A percentile compares a stretch with the other conserved stretches of the same genome.
These are phyloP conservation scores for Mugil cephalus DNA, from an alignment of 2,113 vertebrate species.

Conservation along the genomic window DNA sequence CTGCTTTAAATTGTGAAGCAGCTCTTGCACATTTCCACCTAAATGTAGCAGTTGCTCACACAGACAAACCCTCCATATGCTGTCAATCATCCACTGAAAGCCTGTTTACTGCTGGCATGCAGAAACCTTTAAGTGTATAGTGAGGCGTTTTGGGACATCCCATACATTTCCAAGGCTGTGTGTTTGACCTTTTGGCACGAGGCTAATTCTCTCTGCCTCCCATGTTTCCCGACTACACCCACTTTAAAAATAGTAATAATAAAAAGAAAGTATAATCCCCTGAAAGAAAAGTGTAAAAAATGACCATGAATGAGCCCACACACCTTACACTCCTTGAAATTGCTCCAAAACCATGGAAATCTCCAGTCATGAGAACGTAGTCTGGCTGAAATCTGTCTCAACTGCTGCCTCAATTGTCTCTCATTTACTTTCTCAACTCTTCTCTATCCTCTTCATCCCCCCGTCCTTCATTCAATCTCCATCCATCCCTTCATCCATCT, in stretches of 20 bases:
- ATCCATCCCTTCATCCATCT: conserved; percentile 40
- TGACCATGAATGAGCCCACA: conserved; percentile 2
- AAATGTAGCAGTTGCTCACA: no score
- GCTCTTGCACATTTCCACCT: no score
- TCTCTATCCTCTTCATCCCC: conserved; percentile 39
- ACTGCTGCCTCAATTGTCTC: conserved; percentile 14
- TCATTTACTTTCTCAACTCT: conserved; percentile 39
- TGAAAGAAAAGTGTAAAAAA: conserved; percentile 20
- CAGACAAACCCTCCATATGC: no score
- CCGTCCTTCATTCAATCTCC: conserved; percentile 18
- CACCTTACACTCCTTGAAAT: conserved; percentile 20
- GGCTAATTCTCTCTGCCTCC: not conserved
- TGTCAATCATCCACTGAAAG: no score
- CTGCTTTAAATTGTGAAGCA: no score
- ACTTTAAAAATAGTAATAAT: no score
- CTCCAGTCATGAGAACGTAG: conserved; percentile 33
- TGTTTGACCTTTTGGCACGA: conserved; percentile 26
- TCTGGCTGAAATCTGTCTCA: conserved; percentile 16
- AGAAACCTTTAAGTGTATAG: not conserved
- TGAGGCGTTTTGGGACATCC: conserved; percentile 13
- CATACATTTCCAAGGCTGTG: conserved; percentile 24
- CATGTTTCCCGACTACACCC: conserved; percentile 20
- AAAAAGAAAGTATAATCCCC: conserved; percentile 20
- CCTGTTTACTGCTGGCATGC: no score
- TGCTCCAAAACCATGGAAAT: conserved; percentile 41